Evolutionary conservation across 1,140 invertebrate species (phyloP).

Genomic region (Conopomorpha cramerella): DNA sequence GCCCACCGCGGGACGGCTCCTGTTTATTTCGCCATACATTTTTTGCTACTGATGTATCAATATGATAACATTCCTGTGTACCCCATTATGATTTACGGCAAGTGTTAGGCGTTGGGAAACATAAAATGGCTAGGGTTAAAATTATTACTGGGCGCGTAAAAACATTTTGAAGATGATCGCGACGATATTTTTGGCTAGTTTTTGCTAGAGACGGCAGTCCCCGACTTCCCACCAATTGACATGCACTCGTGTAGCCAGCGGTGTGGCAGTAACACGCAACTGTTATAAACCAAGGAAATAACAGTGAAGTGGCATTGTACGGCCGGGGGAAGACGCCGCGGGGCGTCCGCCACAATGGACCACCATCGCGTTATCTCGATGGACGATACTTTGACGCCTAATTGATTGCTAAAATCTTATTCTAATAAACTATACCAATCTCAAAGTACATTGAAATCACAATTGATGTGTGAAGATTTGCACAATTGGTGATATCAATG

Average conservation of each 20-base stretch:
- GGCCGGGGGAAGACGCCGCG: conserved; percentile 24
- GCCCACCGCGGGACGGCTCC: conserved; percentile 29
- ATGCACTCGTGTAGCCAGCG: conserved; percentile 30
- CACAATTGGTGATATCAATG: conserved; percentile 6
- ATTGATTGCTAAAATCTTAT: conserved; percentile 57
- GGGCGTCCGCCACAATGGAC: conserved; percentile 44
- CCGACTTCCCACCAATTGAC: conserved; percentile 46
- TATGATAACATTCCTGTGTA: conserved; percentile 19
- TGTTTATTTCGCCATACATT: conserved; percentile 31
- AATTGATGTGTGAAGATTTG: conserved; percentile 12
- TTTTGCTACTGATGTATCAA: conserved; percentile 29
- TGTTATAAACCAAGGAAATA: conserved; percentile 42
- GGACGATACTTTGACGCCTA: conserved; percentile 52
- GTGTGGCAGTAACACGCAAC: conserved; percentile 32
- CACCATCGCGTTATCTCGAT: conserved; percentile 53
- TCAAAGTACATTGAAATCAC: conserved; percentile 45
- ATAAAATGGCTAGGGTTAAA: background rate
- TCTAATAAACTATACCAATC: conserved; percentile 55
- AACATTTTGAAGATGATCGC: conserved; percentile 2
- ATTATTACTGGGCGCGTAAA: background rate
- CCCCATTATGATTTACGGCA: conserved; percentile 18
- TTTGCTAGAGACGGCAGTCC: conserved; percentile 6
- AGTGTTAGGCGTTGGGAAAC: conserved; percentile 14
- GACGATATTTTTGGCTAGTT: conserved; percentile 5
- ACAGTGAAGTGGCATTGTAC: conserved; percentile 33